A percentile compares a stretch with the other conserved stretches of the same genome.
Evolutionary conservation across 2,797 vertebrate genomes (phyloP).

Genomic region (Rhinatrema bivittatum): DNA sequence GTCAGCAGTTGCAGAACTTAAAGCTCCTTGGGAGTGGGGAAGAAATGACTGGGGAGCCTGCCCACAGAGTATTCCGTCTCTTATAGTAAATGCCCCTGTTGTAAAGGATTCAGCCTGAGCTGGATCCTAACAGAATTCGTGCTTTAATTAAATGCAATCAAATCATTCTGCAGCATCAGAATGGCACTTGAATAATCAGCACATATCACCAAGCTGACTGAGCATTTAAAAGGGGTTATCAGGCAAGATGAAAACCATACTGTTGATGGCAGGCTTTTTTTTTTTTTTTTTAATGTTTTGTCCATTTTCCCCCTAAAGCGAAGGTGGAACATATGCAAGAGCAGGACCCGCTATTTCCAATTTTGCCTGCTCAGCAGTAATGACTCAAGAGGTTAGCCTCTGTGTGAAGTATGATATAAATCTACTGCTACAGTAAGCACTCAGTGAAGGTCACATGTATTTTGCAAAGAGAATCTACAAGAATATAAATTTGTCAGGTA

Average conservation of each 20-base stretch:
- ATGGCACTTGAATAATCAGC: constrained; percentile 47
- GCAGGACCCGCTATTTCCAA: constrained; percentile 19
- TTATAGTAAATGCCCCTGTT: constrained; percentile 35
- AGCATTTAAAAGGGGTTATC: constrained; percentile 38
- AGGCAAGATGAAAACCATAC: constrained; percentile 31
- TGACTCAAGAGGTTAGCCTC: no score
- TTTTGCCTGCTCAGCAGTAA: constrained; percentile 21
- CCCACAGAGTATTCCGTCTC: constrained; percentile 37
- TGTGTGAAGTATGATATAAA: constrained; percentile 29
- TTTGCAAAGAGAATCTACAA: constrained; percentile 28
- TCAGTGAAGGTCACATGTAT: constrained; percentile 14
- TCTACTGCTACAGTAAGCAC: constrained; percentile 28
- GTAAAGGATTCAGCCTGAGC: constrained; percentile 23
- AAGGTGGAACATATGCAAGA: constrained; percentile 14
- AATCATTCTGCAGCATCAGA: constrained; percentile 34
- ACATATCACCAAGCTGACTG: constrained; percentile 38
- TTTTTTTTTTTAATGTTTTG: constrained; percentile 19
- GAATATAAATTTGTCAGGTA: constrained; percentile 43
- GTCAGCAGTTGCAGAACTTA: constrained; percentile 70
- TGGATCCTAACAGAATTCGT: constrained; percentile 39
- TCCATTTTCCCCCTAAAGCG: constrained; percentile 14
- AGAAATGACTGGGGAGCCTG: constrained; percentile 57
- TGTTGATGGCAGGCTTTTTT: not conserved
- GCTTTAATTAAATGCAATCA: constrained; percentile 48
- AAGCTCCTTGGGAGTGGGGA: constrained; percentile 52